phyloP scores from a whole-genome alignment of 1,140 invertebrate genomes.

The Papilio aristodemus region DNA sequence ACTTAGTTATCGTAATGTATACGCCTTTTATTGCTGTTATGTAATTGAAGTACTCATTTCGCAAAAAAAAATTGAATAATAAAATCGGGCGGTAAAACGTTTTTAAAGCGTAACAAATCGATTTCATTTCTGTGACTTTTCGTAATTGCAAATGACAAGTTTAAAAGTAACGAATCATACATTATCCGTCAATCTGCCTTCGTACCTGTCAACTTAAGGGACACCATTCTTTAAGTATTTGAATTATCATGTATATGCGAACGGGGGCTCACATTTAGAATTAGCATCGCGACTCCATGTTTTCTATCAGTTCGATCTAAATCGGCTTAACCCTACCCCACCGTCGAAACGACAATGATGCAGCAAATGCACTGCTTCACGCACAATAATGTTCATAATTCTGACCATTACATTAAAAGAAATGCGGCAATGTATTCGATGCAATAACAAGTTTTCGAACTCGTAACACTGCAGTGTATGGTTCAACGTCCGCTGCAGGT shows the following conservation, averaged over 20 bases:
- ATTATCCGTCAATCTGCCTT: conserved; percentile 39
- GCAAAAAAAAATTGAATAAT: neutral
- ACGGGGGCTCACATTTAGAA: conserved; percentile 64
- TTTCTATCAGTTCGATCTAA: conserved; percentile 68
- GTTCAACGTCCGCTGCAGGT: conserved; percentile 51
- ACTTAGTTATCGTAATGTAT: neutral
- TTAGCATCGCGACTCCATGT: conserved; percentile 60
- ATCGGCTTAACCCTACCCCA: conserved; percentile 65
- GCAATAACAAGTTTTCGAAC: conserved; percentile 26
- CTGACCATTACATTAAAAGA: conserved; percentile 30
- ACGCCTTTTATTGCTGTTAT: neutral
- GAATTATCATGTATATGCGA: conserved; percentile 51
- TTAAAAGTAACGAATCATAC: conserved; percentile 17
- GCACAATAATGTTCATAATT: conserved; percentile 27
- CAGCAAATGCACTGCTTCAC: conserved; percentile 19
- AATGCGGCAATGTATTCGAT: conserved; percentile 50
- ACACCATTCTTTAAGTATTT: conserved; percentile 52
- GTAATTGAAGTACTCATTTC: neutral
- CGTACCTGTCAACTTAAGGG: conserved; percentile 47
- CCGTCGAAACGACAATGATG: conserved; percentile 22
- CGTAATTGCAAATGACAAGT: neutral
- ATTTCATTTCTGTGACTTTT: neutral
- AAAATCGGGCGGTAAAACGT: too few species aligned
- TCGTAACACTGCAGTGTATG: conserved; percentile 33
- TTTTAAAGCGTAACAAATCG: neutral